These are phyloP conservation scores for Holothuria leucospilota DNA, from an alignment of 53 echinoderm and acorn worm genomes.

Conservation along the genomic window DNA sequence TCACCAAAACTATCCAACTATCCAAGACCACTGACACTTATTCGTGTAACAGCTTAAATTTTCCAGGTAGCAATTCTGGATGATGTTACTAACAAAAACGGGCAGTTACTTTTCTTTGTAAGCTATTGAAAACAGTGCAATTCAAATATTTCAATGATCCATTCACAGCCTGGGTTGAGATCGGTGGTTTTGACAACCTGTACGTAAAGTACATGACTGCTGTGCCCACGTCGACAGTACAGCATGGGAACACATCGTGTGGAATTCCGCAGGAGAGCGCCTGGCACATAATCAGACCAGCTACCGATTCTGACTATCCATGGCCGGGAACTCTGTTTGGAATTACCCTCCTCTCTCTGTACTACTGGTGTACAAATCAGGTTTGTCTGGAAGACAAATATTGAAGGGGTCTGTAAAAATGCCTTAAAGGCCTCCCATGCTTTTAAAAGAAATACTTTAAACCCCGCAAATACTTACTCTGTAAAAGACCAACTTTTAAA, in stretches of 20 bases:
- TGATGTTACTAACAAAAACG: too few relatives aligned
- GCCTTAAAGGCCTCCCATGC: too few relatives aligned
- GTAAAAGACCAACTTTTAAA: too few relatives aligned
- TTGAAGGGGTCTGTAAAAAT: too few relatives aligned
- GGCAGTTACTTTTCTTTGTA: too few relatives aligned
- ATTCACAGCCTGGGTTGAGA: slow-evolving; percentile 57
- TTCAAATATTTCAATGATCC: neutral
- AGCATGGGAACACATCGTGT: slow-evolving; percentile 69
- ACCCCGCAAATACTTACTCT: too few relatives aligned
- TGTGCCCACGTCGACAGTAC: slow-evolving; percentile 66
- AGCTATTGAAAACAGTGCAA: too few relatives aligned
- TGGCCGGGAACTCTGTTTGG: slow-evolving; percentile 86
- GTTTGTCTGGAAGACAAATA: slow-evolving; percentile 12
- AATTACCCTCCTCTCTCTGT: slow-evolving; percentile 67
- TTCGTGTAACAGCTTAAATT: too few relatives aligned
- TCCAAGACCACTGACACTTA: too few relatives aligned
- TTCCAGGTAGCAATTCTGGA: too few relatives aligned
- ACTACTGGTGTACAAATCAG: slow-evolving; percentile 90
- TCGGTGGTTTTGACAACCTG: slow-evolving; percentile 69
- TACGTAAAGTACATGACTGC: slow-evolving; percentile 72
- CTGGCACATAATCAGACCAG: slow-evolving; percentile 84
- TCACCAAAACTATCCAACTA: too few relatives aligned
- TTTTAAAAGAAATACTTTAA: too few relatives aligned
- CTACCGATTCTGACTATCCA: slow-evolving; percentile 67
- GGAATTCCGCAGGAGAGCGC: slow-evolving; percentile 71